phyloP scores from a whole-genome alignment of 1,140 invertebrate species.

The Himalopsyche phryganea region DNA sequence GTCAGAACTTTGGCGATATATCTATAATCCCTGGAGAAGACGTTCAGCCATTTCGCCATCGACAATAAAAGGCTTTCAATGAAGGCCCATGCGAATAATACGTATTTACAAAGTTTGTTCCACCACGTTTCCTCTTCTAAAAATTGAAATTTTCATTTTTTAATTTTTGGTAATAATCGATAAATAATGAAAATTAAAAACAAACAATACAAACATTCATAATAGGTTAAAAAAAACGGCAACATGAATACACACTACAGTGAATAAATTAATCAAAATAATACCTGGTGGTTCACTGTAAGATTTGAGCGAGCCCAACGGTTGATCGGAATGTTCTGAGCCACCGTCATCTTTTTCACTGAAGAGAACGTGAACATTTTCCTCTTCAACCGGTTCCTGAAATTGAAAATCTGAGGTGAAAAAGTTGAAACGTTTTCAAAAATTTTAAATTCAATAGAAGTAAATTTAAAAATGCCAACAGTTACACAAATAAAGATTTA shows the following conservation, averaged over 20 bases:
- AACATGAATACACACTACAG: background rate
- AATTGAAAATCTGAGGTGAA: too few species aligned
- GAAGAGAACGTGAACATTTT: constrained; percentile 17
- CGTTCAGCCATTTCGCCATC: constrained; percentile 82
- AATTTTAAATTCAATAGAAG: too few species aligned
- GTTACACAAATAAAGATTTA: too few species aligned
- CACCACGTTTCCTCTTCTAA: constrained; percentile 40
- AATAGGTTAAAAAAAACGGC: too few species aligned
- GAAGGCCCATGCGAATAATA: constrained; percentile 55
- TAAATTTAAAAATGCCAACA: too few species aligned
- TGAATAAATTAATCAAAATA: too few species aligned
- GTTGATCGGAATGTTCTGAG: constrained; percentile 26
- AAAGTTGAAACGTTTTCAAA: too few species aligned
- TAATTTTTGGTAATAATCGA: background rate
- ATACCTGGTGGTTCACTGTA: constrained; percentile 23
- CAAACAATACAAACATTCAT: too few species aligned
- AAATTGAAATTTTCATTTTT: constrained; percentile 17
- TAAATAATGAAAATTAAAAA: background rate
- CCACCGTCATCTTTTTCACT: constrained; percentile 20
- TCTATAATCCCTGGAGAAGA: constrained; percentile 87
- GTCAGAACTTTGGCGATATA: constrained; percentile 80
- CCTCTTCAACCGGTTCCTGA: constrained; percentile 14
- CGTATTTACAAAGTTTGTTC: constrained; percentile 28
- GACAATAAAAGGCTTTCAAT: constrained; percentile 81
- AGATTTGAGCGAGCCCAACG: constrained; percentile 25